Evolutionary conservation across 2,888 invertebrate species (phyloP).

Genomic region (Himalopsyche anomala): DNA sequence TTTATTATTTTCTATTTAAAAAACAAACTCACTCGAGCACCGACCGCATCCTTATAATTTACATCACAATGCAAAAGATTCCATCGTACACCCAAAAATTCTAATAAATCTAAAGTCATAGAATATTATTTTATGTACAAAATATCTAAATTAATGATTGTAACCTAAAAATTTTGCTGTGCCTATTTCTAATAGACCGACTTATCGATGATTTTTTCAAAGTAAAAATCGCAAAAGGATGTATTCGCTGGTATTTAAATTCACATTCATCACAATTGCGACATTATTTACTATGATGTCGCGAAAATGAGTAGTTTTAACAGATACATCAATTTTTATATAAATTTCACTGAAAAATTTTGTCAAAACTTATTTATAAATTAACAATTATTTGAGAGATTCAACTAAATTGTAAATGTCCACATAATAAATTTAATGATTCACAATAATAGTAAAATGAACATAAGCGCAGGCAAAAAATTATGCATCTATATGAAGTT

Average conservation of each 20-base stretch:
- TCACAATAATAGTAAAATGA: too few species aligned
- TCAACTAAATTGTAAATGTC: slow-evolving; percentile 3
- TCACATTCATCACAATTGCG: too few species aligned
- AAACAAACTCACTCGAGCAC: neutral
- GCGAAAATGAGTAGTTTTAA: too few species aligned
- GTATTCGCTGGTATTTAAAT: too few species aligned
- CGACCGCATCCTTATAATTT: slow-evolving; percentile 4
- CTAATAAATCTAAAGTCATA: neutral
- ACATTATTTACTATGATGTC: too few species aligned
- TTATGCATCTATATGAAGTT: neutral
- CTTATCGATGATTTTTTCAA: neutral
- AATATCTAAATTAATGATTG: neutral
- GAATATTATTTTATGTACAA: slow-evolving; percentile 23
- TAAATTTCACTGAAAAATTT: neutral
- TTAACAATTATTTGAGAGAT: neutral
- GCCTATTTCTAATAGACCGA: slow-evolving; percentile 19
- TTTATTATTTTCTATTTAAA: neutral
- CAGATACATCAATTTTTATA: too few species aligned
- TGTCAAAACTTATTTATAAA: slow-evolving; percentile 18
- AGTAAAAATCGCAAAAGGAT: too few species aligned
- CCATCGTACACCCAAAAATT: neutral
- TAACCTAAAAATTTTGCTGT: neutral
- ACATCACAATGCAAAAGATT: slow-evolving; percentile 29
- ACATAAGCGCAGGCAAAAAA: neutral
- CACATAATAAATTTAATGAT: neutral